phyloP scores from a whole-genome alignment of 2,888 invertebrate species.

The Idaea straminata region DNA sequence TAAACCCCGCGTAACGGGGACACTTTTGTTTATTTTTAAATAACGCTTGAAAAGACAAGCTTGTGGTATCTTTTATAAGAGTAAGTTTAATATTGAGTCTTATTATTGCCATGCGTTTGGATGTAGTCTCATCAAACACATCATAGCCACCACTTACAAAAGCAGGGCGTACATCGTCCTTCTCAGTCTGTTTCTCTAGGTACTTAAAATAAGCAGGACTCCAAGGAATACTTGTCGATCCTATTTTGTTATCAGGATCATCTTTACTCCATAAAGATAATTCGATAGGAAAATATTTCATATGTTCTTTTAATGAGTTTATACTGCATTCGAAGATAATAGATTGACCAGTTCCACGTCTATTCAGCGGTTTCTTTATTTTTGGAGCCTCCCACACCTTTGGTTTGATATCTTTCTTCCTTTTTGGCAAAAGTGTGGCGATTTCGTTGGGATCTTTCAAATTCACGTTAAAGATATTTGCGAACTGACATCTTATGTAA shows the following conservation, averaged over 20 bases:
- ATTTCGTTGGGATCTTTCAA: conserved; percentile 46
- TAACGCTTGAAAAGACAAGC: conserved; percentile 26
- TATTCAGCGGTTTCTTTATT: conserved; percentile 19
- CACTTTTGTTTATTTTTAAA: conserved; percentile 26
- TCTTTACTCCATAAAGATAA: conserved; percentile 48
- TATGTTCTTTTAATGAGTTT: conserved; percentile 43
- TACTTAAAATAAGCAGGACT: conserved; percentile 45
- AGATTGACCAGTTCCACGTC: conserved; percentile 38
- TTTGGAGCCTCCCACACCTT: conserved; percentile 30
- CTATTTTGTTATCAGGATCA: conserved; percentile 39
- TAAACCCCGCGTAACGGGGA: conserved; percentile 23
- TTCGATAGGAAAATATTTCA: conserved; percentile 56
- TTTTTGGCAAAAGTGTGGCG: conserved; percentile 19
- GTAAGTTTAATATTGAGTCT: conserved; percentile 51
- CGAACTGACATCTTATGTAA: conserved; percentile 49
- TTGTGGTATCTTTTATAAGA: conserved; percentile 38
- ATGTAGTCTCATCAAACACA: conserved; percentile 51
- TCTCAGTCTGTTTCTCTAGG: conserved; percentile 36
- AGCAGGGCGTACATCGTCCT: conserved; percentile 30
- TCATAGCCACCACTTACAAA: conserved; percentile 40
- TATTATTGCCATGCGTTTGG: conserved; percentile 52
- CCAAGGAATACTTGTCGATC: conserved; percentile 56
- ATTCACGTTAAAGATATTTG: conserved; percentile 53
- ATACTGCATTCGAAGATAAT: conserved; percentile 42
- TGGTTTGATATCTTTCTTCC: conserved; percentile 32